Evolutionary conservation across 2,113 vertebrate species (phyloP).

Genomic region (Microcebus lehilahytsara): DNA sequence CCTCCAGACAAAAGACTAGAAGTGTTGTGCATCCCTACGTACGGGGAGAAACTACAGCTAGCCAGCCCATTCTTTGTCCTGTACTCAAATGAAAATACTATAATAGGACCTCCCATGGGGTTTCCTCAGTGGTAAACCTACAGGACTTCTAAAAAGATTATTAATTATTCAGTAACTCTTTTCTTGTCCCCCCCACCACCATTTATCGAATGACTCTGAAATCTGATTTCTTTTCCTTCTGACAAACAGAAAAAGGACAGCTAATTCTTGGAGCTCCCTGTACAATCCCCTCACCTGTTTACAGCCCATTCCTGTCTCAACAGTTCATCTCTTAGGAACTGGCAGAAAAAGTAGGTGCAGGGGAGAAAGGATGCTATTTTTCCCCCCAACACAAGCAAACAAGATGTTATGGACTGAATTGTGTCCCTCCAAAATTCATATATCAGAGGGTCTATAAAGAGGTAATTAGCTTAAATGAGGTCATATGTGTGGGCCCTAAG

Average conservation of each 20-base stretch:
- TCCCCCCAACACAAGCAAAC: neutral
- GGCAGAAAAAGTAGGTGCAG: neutral
- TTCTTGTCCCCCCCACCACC: neutral
- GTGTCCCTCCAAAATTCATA: neutral
- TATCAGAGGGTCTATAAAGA: neutral
- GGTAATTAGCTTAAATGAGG: neutral
- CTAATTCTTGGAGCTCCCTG: neutral
- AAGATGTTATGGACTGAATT: neutral
- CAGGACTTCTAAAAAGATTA: neutral
- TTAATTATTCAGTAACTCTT: neutral
- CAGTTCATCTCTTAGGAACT: neutral
- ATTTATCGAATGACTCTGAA: constrained; percentile 4
- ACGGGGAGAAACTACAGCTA: neutral
- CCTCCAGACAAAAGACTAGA: neutral
- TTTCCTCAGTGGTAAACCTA: neutral
- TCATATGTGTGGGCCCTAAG: neutral
- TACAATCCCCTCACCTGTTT: neutral
- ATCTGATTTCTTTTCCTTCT: constrained; percentile 37
- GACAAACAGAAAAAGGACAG: neutral
- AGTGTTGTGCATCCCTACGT: neutral
- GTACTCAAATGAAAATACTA: neutral
- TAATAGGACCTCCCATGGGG: neutral
- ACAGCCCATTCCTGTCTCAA: neutral
- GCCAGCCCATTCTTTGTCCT: neutral
- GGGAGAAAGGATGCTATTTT: neutral